Evolutionary conservation across 2,888 invertebrate genomes (phyloP).

Genomic region (Leptinotarsa rubiginosa): DNA sequence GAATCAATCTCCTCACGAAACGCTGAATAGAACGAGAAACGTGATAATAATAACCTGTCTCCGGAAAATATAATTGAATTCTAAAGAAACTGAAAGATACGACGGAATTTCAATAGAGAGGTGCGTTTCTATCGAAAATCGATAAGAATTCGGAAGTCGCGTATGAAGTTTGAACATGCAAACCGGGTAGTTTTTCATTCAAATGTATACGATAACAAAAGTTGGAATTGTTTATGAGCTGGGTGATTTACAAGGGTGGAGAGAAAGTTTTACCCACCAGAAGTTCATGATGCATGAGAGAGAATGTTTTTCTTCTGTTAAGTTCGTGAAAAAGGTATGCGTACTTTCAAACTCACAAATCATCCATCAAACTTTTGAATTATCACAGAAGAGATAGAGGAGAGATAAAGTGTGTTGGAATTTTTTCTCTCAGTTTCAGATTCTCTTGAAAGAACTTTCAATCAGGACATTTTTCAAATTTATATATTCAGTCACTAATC

Average conservation of each 20-base stretch:
- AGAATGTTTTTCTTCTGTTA: not conserved
- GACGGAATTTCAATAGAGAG: constrained; percentile 1
- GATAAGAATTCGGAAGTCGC: not conserved
- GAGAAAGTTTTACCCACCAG: not conserved
- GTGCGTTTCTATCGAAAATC: not conserved
- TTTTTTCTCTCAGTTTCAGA: no score
- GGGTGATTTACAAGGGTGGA: not conserved
- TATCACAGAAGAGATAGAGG: no score
- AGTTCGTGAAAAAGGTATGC: not conserved
- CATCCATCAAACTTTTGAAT: no score
- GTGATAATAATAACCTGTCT: not conserved
- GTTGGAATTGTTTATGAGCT: not conserved
- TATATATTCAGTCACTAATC: no score
- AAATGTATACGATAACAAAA: not conserved
- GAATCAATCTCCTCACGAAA: not conserved
- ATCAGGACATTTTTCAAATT: no score
- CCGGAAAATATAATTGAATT: not conserved
- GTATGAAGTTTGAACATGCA: not conserved
- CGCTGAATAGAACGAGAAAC: not conserved
- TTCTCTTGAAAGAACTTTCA: no score
- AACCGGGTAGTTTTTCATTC: not conserved
- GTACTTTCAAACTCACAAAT: no score
- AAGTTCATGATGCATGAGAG: not conserved
- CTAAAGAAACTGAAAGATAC: not conserved
- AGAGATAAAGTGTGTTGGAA: no score